Evolutionary conservation across 2,113 vertebrate species (phyloP), one percentile per base, ranked within the genome.

Genomic region (Oncorhynchus nerka): DNA sequence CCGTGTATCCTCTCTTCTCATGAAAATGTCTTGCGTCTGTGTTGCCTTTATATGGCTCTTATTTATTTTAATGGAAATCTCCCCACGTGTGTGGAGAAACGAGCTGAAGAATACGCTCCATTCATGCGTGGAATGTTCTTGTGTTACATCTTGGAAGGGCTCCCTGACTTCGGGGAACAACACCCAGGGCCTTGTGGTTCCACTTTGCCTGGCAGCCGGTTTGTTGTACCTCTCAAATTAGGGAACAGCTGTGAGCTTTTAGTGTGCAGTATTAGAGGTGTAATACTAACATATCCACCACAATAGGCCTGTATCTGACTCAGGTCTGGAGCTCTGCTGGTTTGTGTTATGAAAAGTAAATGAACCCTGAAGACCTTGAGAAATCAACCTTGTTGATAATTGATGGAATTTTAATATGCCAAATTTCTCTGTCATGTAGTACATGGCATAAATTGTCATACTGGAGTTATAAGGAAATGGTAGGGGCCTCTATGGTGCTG

Each of bases 61-160:
- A 64, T 75, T 59, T 68, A 12, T 65, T 81, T 77, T 24, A 13
- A 66, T 70, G 34, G 45, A 81, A 64, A 66, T 74, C 34, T 71
- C 70, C 15, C 69, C 62, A 74, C 45, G 15, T 67, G 49, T 71
- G 22, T 13, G 13, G 75, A 71, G 24, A 22, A 62, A 7, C 12
- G 30, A 71, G 55, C 39, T 73, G 55, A 8, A 74, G 32, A n/a
- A 22, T 51, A 62, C 12, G 13, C 32, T 24, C 71, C 57, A 16
- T 62, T 76, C 49, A 57, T 71, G 70, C 26, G 6, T 20, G 49
- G 70, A 71, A 71, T 71, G 70, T 71, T 62, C 71, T 39, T 34
- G 8, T 61, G 51, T 73, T 73, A 34, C 57, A 26, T 61, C 55
- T 22, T 73, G 71, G 71, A 61, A 61, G 20, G 57, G 55, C 71